A percentile compares a stretch with the other conserved stretches of the same genome.
Conservation (phyloP, 1,140 invertebrate genomes). For the Sweltsa coloradensis region DNA sequence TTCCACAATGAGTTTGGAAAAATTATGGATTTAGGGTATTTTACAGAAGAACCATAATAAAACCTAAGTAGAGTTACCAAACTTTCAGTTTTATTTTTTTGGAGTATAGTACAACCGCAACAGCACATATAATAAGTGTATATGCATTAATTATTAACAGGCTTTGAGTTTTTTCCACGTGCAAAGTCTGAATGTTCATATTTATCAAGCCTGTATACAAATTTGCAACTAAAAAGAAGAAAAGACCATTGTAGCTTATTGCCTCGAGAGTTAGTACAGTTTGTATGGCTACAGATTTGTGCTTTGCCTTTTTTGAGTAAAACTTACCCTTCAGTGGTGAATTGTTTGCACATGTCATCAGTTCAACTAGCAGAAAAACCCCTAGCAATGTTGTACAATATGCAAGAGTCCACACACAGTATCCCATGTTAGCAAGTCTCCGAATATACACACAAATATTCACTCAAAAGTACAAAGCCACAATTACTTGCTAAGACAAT, state of each 20-base stretch:
- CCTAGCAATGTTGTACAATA: background rate
- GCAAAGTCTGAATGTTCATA: background rate
- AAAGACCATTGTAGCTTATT: background rate
- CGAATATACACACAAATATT: background rate
- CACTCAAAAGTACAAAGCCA: background rate
- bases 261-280: background rate
- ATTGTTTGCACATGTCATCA: background rate
- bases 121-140: background rate
- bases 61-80: too few species aligned
- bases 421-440: background rate
- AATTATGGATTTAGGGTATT: too few species aligned
- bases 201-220: background rate
- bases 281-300: background rate
- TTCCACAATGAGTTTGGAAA: too few species aligned
- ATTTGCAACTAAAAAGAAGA: background rate
- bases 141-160: background rate
- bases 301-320: background rate
- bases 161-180: background rate
- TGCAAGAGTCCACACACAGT: background rate
- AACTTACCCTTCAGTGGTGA: background rate
- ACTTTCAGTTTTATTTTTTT: background rate
- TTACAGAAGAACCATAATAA: too few species aligned
- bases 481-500: background rate
- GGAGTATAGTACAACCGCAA: background rate
- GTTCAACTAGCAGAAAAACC: background rate